Evolutionary conservation across 2,797 vertebrate genomes (phyloP).

Genomic region (Adrianichthys oophorus): DNA sequence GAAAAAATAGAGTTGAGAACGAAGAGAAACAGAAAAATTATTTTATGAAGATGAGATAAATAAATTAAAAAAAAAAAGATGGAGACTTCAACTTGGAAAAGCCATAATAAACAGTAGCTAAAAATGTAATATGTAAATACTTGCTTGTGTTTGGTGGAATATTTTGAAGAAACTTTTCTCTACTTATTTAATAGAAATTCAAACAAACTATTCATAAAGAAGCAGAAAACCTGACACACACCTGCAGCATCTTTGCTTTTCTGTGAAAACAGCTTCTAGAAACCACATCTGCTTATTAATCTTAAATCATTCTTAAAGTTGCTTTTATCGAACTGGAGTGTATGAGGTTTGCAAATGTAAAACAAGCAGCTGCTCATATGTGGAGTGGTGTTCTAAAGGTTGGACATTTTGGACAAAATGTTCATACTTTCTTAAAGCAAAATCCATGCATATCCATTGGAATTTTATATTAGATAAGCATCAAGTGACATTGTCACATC

Average conservation of each 20-base stretch:
- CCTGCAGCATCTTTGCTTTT: constrained; percentile 12
- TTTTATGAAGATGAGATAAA: constrained; percentile 52
- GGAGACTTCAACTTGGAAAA: constrained; percentile 9
- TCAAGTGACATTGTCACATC: too few species aligned
- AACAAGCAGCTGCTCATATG: background rate
- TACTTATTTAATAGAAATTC: constrained; percentile 26
- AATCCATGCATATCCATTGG: too few species aligned
- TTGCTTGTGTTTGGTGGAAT: constrained; percentile 3
- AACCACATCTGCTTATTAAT: background rate
- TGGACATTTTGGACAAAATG: background rate
- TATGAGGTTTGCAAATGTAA: background rate
- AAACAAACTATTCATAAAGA: constrained; percentile 18
- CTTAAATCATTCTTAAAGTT: background rate
- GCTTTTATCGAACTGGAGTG: background rate
- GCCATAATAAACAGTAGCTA: background rate
- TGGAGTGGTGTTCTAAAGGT: background rate
- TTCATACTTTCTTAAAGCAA: background rate
- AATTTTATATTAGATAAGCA: too few species aligned
- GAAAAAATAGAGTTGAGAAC: constrained; percentile 15
- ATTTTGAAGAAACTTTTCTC: constrained; percentile 20
- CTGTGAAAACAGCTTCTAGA: constrained; percentile 9
- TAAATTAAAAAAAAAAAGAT: constrained; percentile 12
- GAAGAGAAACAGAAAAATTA: constrained; percentile 35
- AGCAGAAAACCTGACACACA: background rate
- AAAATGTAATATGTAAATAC: constrained; percentile 7